Base-by-base conservation (phyloP, 2,797 vertebrate genomes). In the Sebastiscus tertius region DNA sequence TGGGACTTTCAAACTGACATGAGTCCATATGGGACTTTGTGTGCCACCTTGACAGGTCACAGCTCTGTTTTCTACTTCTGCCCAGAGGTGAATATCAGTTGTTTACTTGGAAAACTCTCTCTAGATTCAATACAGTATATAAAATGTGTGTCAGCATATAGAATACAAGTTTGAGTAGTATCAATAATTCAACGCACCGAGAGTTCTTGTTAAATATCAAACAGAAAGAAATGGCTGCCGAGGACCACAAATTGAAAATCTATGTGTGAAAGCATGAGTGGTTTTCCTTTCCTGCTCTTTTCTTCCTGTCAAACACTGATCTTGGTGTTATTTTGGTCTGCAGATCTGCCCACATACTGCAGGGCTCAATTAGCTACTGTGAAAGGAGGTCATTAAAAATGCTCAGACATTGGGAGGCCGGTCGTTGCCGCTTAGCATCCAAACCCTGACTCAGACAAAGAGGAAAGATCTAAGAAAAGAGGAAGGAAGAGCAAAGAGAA, bases 11-110 rank as follows among this genome's bases (percentile, higher is more conserved):
- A 56, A 81, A 61, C 60, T 89, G 88, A 89, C 92, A 87, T 13
- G 67, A 75, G 84, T 75, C 84, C 79, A 88, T 79, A 75, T 60
- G 86, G 88, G 87, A 89, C 73, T 68, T 5, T 11, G 55, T 83
- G 74, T 2, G 59, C 63, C 72, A 85, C 81, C 79, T 74, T 79
- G 87, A 87, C 88, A 89, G 84, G 80, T 92, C 81, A 83, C 64
- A 70, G 64, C 75, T 89, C 77, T 82, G 77, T 77, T 83, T 55
- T 72, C 49, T n/a, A 8, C 33, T 65, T 0, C 46, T 49, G 56
- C 66, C 59, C 62, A 42, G 67, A 82, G 79, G 69, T 42, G 69
- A 55, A 61, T 82, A 83, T 63, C 74, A 73, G 39, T 55, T 58
- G 46, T 80, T 75, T 52, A 77, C 79, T 60, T 31, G 42, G 46